Evolutionary conservation across 1,140 invertebrate genomes (phyloP).

Genomic region (Venustaconcha ellipsiformis): DNA sequence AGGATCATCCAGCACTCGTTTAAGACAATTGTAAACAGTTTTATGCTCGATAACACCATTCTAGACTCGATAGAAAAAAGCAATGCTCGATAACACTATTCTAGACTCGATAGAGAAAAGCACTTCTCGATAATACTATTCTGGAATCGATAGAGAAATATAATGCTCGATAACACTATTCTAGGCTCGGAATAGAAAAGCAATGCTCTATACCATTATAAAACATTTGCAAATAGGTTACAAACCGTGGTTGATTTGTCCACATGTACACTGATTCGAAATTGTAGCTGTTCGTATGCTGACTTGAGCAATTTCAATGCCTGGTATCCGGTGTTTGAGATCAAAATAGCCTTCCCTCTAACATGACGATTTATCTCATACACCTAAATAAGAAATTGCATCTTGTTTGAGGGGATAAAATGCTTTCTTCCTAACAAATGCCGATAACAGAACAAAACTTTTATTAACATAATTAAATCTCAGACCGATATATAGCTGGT

Average conservation of each 20-base stretch:
- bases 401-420: too few species aligned
- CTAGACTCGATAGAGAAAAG: too few species aligned
- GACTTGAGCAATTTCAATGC: constrained; percentile 13
- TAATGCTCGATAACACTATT: background rate
- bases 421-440: too few species aligned
- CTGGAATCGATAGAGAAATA: background rate
- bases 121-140: background rate
- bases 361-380: constrained; percentile 18
- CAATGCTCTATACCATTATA: background rate
- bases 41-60: background rate
- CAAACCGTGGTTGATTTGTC: constrained; percentile 14
- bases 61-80: background rate
- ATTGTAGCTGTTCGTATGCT: constrained; percentile 12
- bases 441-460: too few species aligned
- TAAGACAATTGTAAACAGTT: background rate
- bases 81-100: background rate
- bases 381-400: constrained; percentile 1
- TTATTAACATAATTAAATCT: too few species aligned
- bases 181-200: background rate
- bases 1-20: background rate
- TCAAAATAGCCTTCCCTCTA: constrained; percentile 14
- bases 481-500: too few species aligned
- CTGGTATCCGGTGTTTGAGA: constrained; percentile 28
- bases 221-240: background rate
- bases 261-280: constrained; percentile 9